A percentile compares a stretch with the other conserved stretches of the same genome.
Evolutionary conservation across 2,797 vertebrate species (phyloP).

Genomic region (Coregonus ussuriensis): DNA sequence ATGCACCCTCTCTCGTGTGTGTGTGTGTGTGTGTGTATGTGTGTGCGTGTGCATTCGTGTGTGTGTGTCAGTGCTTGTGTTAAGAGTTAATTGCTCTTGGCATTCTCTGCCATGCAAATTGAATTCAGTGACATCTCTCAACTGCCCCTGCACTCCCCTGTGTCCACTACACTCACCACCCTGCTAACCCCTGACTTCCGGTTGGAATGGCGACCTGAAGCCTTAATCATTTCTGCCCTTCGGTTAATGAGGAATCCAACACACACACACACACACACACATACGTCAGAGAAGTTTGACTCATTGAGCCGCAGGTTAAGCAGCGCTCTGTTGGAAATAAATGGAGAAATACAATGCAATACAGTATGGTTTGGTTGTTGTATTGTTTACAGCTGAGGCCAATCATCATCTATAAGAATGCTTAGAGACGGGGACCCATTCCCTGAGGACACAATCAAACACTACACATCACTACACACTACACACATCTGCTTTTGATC

Average conservation of each 20-base stretch:
- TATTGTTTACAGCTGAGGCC: too few species aligned
- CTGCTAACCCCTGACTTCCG: background rate
- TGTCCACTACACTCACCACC: background rate
- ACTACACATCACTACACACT: background rate
- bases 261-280: background rate
- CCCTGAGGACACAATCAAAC: background rate
- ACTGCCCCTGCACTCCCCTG: background rate
- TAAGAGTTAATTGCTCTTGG: constrained; percentile 11
- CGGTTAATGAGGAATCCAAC: constrained; percentile 8
- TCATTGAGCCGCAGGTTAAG: background rate
- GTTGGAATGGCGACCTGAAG: constrained; percentile 5
- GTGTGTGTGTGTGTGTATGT: background rate
- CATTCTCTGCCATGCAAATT: constrained; percentile 11
- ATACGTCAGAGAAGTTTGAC: background rate
- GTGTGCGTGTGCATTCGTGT: background rate
- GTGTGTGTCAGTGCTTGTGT: background rate
- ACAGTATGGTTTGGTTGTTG: too few species aligned
- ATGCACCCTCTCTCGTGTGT: background rate
- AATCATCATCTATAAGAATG: background rate
- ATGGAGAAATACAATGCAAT: too few species aligned
- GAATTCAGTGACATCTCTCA: constrained; percentile 13
- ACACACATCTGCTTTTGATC: background rate
- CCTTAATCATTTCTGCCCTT: constrained; percentile 15
- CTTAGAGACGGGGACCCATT: too few species aligned
- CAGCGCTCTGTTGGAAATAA: background rate